Evolutionary conservation across 2,888 invertebrate genomes (phyloP), one percentile per base, ranked within the genome.

Genomic region (Papilio protenor): DNA sequence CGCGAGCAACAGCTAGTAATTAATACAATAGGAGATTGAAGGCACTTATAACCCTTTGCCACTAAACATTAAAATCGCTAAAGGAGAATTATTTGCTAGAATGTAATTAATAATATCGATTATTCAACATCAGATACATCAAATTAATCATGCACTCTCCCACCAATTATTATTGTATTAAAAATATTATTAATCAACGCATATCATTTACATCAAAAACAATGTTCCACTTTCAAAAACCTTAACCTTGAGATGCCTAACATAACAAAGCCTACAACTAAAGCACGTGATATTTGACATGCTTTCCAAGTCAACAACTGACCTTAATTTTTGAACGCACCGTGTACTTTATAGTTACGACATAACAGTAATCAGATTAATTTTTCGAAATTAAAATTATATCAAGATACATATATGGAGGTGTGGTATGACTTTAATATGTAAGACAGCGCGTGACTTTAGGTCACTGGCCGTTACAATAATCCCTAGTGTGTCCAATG

Each of bases 271-370:
- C 64, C 33, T 33, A 64, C 33, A 18, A 14, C 59, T 73, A 47
- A 45, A 45, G 11, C 47, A 74, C 27, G 61, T 74, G 73, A 61
- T 73, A 11, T 23, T 59, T 57, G 73, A 61, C 73, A 61, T 61
- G 45, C 45, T 73, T 47, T 73, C 45, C 33, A 45, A 73, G 61
- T 73, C 59, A 45, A 73, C 27, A 49, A 27, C 61, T 49, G 61
- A 74, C 61, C 47, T 74, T 74, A 61, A 21, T 74, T 23, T 23
- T 61, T n/a, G 61, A 61, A 73, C 61, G 18, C 71, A 21, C 73
- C 45, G 21, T 14, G 6, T 47, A 73, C 47, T 23, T 33, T 55
- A 49, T 16, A 23, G 16, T 64, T 64, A 64, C 64, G 18, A 64
- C 18, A 64, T 21, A 8, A 2, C 18, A 10, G 18, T 33, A 64